phyloP scores from a whole-genome alignment of 2,113 vertebrate genomes.

The Megaceryle maxima region DNA sequence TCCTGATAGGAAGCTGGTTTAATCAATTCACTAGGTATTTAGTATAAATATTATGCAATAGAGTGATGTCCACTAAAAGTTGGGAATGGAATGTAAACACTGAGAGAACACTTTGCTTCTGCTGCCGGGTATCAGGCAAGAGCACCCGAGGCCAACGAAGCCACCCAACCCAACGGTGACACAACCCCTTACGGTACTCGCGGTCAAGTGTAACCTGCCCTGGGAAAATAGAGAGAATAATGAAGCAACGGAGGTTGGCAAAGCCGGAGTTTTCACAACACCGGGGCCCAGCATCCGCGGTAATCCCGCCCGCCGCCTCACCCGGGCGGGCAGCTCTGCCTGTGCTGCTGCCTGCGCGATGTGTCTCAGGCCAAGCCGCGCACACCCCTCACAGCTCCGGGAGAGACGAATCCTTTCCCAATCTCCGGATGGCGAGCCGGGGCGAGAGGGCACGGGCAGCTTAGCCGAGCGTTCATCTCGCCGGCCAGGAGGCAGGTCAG shows the following conservation, averaged over 20 bases:
- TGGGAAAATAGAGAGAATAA: neutral
- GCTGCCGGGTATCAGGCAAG: neutral
- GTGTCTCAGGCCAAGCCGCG: neutral
- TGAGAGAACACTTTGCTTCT: neutral
- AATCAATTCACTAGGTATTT: neutral
- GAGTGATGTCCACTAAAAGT: neutral
- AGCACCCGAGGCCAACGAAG: neutral
- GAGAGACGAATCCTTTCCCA: neutral
- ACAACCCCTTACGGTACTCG: accelerated
- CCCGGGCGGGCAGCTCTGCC: neutral
- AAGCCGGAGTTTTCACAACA: neutral
- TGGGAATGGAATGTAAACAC: neutral
- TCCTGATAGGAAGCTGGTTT: neutral
- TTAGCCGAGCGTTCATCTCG: neutral
- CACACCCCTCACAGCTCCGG: neutral
- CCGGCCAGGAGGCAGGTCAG: neutral
- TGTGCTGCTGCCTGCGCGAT: neutral
- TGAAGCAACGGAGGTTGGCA: neutral
- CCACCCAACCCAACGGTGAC: neutral
- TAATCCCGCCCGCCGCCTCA: neutral
- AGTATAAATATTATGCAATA: neutral
- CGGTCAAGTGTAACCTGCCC: neutral
- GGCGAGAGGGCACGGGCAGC: neutral
- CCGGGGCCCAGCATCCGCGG: neutral
- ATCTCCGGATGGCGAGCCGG: neutral